Evolutionary conservation across 1,140 invertebrate genomes (phyloP), one percentile per base, ranked within the genome.

Genomic region (Bombus sibiricus): DNA sequence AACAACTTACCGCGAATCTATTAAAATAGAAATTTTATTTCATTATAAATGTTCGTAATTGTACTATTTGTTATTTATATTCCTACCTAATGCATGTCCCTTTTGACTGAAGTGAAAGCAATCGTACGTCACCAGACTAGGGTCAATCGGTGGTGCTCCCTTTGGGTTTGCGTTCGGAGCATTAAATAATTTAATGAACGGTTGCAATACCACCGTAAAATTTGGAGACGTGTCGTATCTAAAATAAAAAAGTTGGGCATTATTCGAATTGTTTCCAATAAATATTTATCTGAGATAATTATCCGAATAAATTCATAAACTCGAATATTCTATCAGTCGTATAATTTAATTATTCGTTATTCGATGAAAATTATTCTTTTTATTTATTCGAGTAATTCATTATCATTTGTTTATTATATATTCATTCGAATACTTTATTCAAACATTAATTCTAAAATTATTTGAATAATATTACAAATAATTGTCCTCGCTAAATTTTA

Each of bases 191-290:
- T 96, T 95, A 59, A 95, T 96, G 74, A 96, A 96, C 32, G 97
- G 97, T 91, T 97, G 97, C 18, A 96, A 88, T 5, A 97, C 96
- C 2, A 97, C 97, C 0, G 97, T 97, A 91, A 97, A 97, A 91
- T 97, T 97, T 66, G 90, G 41, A 0, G 90, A 92, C 6, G 87
- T 91, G 41, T 95, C 94, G 47, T 95, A 93, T 71, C 93, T 94
- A 66, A 85, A 89, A 87, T 77, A 66, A 22, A 59, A 59, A 3
- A 28, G 0, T 59, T 28, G 0, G 25, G 3, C 25, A 59, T 59
- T 28, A 59, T 59, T 59, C 9, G 57, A 59, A 28, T 59, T 59
- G 57, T 28, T 28, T 12, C 57, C 59, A 5, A 62, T 62, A n/a
- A 12, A 62, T n/a, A 62, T 62, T 62, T n/a, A 62, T 62, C 28